A percentile compares a stretch with the other conserved stretches of the same genome.
Conservation (phyloP, 1,140 invertebrate genomes). For the Calephelis virginiensis region DNA sequence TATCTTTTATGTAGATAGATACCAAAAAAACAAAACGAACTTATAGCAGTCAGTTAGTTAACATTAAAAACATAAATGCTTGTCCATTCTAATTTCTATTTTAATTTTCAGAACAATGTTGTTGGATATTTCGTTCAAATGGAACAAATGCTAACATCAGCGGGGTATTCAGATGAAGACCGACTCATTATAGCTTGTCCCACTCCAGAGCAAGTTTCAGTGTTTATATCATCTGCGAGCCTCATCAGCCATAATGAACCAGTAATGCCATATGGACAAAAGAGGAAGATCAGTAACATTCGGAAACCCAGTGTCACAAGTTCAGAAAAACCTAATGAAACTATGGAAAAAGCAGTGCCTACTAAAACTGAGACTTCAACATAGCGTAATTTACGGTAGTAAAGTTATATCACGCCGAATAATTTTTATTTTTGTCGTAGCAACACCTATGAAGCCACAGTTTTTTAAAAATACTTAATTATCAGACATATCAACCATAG, state of each 20-base stretch:
- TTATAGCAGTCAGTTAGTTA: too few relatives aligned
- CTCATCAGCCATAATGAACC: conserved; percentile 75
- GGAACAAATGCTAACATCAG: conserved; percentile 85
- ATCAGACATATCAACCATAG: too few relatives aligned
- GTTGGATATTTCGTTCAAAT: conserved; percentile 91
- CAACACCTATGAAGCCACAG: too few relatives aligned
- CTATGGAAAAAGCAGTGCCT: neutral
- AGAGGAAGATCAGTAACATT: conserved; percentile 51
- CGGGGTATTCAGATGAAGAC: conserved; percentile 89
- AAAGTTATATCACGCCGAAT: neutral
- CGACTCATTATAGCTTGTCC: conserved; percentile 91
- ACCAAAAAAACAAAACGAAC: too few relatives aligned
- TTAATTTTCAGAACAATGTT: conserved; percentile 87
- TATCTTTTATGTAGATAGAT: too few relatives aligned
- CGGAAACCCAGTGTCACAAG: conserved; percentile 62
- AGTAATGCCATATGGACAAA: conserved; percentile 68
- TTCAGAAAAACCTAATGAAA: conserved; percentile 33
- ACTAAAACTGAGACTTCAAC: neutral
- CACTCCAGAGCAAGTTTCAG: conserved; percentile 93
- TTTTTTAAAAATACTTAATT: too few relatives aligned
- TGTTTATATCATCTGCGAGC: conserved; percentile 89
- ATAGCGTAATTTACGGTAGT: neutral
- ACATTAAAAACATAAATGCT: too few relatives aligned
- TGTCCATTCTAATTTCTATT: neutral
- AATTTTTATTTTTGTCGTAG: too few relatives aligned